These are phyloP conservation scores for Typhlomys cinereus DNA, from an alignment of 2,113 vertebrate genomes.

Conservation along the genomic window DNA sequence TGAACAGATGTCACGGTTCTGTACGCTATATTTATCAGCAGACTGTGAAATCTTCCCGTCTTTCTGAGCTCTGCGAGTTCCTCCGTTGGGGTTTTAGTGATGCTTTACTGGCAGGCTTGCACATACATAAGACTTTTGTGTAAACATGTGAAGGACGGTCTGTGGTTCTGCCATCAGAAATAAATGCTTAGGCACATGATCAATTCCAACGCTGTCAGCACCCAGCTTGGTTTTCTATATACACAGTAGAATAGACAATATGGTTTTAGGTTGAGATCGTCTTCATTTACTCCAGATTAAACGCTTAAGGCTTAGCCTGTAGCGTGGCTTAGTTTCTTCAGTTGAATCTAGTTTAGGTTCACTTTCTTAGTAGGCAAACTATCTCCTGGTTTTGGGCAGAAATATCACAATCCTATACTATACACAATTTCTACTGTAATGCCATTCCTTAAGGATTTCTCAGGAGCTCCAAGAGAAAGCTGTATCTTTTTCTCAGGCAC, in stretches of 20 bases:
- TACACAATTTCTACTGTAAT: too few relatives aligned
- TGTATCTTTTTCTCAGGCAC: not conserved
- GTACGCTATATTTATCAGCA: not conserved
- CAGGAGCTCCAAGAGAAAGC: not conserved
- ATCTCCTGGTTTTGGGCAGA: not conserved
- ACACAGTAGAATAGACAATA: not conserved
- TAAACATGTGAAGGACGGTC: not conserved
- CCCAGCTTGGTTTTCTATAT: not conserved
- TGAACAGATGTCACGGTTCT: not conserved
- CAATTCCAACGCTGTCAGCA: not conserved
- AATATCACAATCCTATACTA: not conserved
- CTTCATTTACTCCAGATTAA: not conserved
- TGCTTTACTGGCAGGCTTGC: conserved; percentile 20
- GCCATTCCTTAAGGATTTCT: not conserved
- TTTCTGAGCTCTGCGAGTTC: conserved; percentile 12
- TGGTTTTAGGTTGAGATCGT: not conserved
- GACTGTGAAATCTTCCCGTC: conserved; percentile 14
- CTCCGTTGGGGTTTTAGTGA: conserved; percentile 17
- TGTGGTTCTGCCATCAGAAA: conserved; percentile 33
- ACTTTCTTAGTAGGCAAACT: not conserved
- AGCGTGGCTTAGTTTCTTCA: not conserved
- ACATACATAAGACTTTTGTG: not conserved
- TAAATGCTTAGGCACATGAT: not conserved
- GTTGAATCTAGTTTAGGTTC: not conserved
- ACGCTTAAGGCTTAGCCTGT: not conserved